phyloP scores from a whole-genome alignment of 2,113 vertebrate genomes.

The Phasianus colchicus region DNA sequence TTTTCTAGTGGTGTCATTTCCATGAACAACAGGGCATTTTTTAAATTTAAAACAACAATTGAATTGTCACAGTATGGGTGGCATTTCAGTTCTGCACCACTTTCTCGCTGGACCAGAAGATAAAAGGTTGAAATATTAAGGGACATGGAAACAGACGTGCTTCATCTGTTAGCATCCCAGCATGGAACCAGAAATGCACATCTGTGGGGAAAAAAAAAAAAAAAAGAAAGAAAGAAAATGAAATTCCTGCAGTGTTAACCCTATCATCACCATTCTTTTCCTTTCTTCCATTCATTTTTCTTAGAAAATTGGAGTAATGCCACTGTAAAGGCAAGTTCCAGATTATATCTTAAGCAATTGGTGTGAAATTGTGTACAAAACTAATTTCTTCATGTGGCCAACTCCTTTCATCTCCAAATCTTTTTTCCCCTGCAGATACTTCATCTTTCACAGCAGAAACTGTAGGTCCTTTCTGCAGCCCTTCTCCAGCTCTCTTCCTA shows the following conservation, averaged over 20 bases:
- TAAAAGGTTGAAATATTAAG: slow-evolving; percentile 46
- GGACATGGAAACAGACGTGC: background rate
- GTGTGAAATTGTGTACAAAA: background rate
- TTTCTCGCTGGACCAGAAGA: slow-evolving; percentile 36
- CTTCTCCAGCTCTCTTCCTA: background rate
- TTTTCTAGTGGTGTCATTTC: slow-evolving; percentile 45
- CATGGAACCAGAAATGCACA: background rate
- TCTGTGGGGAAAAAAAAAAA: background rate
- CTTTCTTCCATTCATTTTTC: background rate
- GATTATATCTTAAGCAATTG: background rate
- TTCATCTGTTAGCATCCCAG: slow-evolving; percentile 24
- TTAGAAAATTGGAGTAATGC: background rate
- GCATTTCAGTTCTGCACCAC: slow-evolving; percentile 22
- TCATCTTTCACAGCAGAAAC: background rate
- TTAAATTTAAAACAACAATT: slow-evolving; percentile 49
- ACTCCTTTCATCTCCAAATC: background rate
- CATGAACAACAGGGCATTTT: slow-evolving; percentile 34
- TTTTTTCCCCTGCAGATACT: background rate
- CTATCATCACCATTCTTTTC: background rate
- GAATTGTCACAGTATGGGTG: slow-evolving; percentile 20
- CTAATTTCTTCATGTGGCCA: background rate
- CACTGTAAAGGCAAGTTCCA: background rate
- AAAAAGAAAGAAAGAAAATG: background rate
- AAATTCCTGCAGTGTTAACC: background rate
- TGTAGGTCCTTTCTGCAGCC: background rate